phyloP scores from a whole-genome alignment of 2,113 vertebrate species.

The Peucedramus taeniatus region DNA sequence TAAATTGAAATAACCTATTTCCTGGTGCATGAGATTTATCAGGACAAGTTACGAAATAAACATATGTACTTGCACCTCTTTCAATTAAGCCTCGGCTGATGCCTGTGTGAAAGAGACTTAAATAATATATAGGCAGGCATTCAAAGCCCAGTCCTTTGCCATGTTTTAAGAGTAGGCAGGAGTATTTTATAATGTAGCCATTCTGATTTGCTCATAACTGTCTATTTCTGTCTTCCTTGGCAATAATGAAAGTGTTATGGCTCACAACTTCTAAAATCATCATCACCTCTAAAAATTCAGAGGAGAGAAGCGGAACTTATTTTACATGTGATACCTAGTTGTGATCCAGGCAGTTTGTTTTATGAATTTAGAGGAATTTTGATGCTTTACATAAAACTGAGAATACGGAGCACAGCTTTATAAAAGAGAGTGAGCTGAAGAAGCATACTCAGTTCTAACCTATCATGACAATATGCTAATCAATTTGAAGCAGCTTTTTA shows the following conservation, averaged over 20 bases:
- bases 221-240: background rate
- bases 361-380: background rate
- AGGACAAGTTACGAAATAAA: background rate
- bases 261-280: background rate
- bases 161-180: background rate
- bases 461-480: background rate
- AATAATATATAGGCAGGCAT: background rate
- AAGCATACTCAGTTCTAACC: background rate
- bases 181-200: background rate
- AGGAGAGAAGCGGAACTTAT: background rate
- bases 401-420: background rate
- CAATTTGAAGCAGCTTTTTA: background rate
- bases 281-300: background rate
- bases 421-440: background rate
- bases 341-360: background rate
- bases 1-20: background rate
- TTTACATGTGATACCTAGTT: rapidly evolving
- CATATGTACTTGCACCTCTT: background rate
- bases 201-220: background rate
- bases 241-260: background rate
- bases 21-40: background rate
- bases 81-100: background rate
- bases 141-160: background rate
- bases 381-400: background rate
- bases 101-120: background rate